A percentile compares a stretch with the other conserved stretches of the same genome.
Conservation (phyloP, 2,797 vertebrate genomes). For the Podargus strigoides region DNA sequence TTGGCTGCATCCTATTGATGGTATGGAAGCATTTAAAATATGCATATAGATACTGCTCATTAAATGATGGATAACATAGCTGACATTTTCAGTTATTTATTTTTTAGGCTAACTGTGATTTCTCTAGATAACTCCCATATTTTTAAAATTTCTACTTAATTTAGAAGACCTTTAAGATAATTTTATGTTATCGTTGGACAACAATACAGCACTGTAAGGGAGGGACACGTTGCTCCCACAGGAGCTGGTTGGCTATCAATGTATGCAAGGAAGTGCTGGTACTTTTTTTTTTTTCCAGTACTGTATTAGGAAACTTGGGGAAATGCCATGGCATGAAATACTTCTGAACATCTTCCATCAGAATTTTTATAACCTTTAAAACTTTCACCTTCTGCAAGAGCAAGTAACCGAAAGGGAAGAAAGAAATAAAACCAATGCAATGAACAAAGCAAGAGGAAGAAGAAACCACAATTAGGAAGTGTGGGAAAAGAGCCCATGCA, state of each 20-base stretch:
- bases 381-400: background rate
- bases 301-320: background rate
- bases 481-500: background rate
- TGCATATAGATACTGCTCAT: background rate
- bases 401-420: background rate
- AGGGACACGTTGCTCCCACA: background rate
- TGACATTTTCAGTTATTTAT: background rate
- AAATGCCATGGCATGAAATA: background rate
- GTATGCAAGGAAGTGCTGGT: background rate
- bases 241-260: background rate
- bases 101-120: background rate
- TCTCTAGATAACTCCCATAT: background rate
- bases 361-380: background rate
- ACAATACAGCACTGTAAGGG: background rate
- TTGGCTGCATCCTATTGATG: conserved; percentile 36
- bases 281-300: background rate
- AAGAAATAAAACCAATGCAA: background rate
- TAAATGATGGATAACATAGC: conserved; percentile 27
- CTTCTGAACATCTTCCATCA: background rate
- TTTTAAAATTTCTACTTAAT: background rate
- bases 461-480: background rate
- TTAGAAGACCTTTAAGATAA: background rate
- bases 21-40: conserved; percentile 45
- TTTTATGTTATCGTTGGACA: background rate
- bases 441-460: background rate